Base-by-base conservation (phyloP, 1,140 invertebrate genomes). In the Bombus affinis region DNA sequence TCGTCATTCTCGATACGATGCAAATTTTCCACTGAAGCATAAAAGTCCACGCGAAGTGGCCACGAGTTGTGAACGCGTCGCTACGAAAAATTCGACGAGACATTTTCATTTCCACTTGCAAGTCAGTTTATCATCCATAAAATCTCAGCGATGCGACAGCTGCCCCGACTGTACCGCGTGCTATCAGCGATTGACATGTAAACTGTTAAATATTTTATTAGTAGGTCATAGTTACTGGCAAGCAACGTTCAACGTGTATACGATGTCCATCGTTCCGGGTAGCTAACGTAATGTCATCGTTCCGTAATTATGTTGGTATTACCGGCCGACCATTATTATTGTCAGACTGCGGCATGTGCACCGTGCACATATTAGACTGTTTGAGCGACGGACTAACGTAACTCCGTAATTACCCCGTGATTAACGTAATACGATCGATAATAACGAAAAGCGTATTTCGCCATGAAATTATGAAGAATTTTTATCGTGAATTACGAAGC, bases 121-220 rank as follows among this genome's bases (percentile, higher is more conserved):
- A 37, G n/a, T n/a, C 39, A 25, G 53, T 73, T 81, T 65, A 65
- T 3, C 25, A 25, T 22, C 32, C 15, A 66, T 83, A 70, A 78
- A 83, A 57, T 37, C 39, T 28, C 35, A 22, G 22, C 12, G 32
- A 39, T 13, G 13, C 22, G 75, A 57, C 75, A 71, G 22, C 47
- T 70, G 39, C 8, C 5, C 25, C 47, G 47, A 53, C 47, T 53
- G 47, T 53, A 53, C 47, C 18, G 2, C 25, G 39, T 42, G 53
- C 35, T 35, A 62, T 35, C 28, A 6, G 22, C 82, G 79, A 84
- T 84, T 39, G 82, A 32, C 53, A 44, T 47, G 47, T 79, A 71
- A 84, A 79, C 66, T 62, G 82, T 32, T 79, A 35, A 79, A 79
- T 66, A 79, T 84, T 84, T 85, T 85, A 85, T 81, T 73, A 73